A percentile compares a stretch with the other conserved stretches of the same genome.
These are phyloP conservation scores for Chionodraco myersi DNA, from an alignment of 2,113 vertebrate genomes.

Conservation along the genomic window DNA sequence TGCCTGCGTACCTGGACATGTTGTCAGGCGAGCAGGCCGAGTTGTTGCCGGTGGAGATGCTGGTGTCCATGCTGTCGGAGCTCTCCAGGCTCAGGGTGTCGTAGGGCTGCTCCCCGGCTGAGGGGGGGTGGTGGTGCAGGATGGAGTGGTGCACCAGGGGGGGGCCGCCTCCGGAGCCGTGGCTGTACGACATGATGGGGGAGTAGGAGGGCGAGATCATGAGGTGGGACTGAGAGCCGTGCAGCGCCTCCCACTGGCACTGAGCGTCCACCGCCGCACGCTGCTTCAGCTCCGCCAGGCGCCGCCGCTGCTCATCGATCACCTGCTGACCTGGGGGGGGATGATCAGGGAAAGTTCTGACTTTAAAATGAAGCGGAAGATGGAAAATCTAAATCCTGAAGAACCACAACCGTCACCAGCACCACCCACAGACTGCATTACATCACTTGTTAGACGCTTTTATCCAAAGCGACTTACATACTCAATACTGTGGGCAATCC, in stretches of 20 bases:
- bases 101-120: constrained; percentile 86
- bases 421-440: constrained; percentile 14
- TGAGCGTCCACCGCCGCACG: constrained; percentile 92
- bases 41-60: constrained; percentile 91
- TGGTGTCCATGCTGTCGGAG: constrained; percentile 98
- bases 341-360: not conserved
- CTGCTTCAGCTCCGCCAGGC: constrained; percentile 95
- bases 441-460: too few species aligned
- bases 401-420: not conserved
- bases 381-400: too few species aligned
- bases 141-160: constrained; percentile 91
- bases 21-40: constrained; percentile 94
- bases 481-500: too few species aligned
- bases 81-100: constrained; percentile 98
- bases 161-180: constrained; percentile 34
- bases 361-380: not conserved
- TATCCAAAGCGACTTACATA: too few species aligned
- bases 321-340: constrained; percentile 91
- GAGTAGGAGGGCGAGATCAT: constrained; percentile 65
- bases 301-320: constrained; percentile 94
- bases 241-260: constrained; percentile 96
- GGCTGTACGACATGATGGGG: constrained; percentile 58
- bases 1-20: constrained; percentile 81
- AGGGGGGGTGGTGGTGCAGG: constrained; percentile 90
- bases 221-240: constrained; percentile 83